Evolutionary conservation across 2,888 invertebrate species (phyloP).

Genomic region (Dryocosmus kuriphilus): DNA sequence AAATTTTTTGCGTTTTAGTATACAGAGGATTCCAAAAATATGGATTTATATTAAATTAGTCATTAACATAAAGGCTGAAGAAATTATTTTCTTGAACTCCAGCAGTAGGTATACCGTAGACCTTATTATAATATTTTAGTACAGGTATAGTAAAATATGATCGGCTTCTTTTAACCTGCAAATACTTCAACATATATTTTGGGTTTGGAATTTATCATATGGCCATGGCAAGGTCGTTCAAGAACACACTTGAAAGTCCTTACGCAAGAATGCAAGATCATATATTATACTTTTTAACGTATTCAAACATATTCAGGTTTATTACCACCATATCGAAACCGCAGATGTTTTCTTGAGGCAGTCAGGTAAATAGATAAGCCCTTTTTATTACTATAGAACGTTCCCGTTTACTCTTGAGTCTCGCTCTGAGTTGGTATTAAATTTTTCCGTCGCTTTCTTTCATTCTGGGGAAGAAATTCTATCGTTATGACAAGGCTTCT

Average conservation of each 20-base stretch:
- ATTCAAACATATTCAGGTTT: constrained; percentile 11
- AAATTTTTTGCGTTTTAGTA: neutral
- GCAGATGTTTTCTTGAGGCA: neutral
- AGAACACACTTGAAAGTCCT: constrained; percentile 1
- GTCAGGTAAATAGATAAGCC: constrained; percentile 1
- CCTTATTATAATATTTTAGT: neutral
- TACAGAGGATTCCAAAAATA: neutral
- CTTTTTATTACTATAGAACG: constrained; percentile 22
- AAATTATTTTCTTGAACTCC: neutral
- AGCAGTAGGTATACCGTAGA: neutral
- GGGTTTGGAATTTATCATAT: constrained; percentile 1
- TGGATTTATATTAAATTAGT: neutral
- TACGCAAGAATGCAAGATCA: neutral
- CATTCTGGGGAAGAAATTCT: neutral
- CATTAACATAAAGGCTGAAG: neutral
- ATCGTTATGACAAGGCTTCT: neutral
- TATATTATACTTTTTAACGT: neutral
- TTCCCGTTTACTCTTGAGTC: constrained; percentile 26
- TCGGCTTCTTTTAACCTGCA: neutral
- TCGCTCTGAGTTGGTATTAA: constrained; percentile 41
- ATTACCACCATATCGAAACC: neutral
- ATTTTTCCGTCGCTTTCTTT: neutral
- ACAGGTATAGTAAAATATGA: neutral
- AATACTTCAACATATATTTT: neutral
- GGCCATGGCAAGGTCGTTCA: constrained; percentile 1